Evolutionary conservation across 2,888 invertebrate genomes (phyloP).

Genomic region (Cosmia pyralina): DNA sequence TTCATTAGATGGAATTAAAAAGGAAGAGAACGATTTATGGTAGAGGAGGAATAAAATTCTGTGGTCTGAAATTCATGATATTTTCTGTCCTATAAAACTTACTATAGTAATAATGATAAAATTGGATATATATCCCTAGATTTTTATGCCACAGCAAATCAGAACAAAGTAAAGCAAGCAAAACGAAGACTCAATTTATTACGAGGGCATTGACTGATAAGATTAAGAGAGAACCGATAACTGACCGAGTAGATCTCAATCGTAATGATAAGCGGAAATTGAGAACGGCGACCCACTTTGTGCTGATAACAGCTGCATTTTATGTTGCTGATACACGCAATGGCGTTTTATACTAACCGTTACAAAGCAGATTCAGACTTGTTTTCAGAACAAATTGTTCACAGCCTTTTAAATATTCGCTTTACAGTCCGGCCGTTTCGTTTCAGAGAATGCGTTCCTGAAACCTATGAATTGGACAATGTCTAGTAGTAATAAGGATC

Average conservation of each 20-base stretch:
- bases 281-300: constrained; percentile 59
- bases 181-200: constrained; percentile 44
- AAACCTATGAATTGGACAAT: too few species aligned
- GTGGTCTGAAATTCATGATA: background rate
- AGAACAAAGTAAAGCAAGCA: constrained; percentile 17
- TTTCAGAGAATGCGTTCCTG: too few species aligned
- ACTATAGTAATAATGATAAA: background rate
- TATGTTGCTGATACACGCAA: constrained; percentile 57
- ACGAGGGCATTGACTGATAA: constrained; percentile 65
- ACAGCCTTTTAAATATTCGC: background rate
- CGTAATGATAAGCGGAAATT: constrained; percentile 61
- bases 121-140: too few species aligned
- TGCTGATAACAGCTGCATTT: constrained; percentile 59
- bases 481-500: too few species aligned
- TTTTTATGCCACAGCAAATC: background rate
- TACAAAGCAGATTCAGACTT: background rate
- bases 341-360: background rate
- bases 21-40: background rate
- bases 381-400: background rate
- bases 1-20: constrained; percentile 26
- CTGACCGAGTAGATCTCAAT: constrained; percentile 62
- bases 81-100: background rate
- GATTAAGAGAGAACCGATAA: constrained; percentile 43
- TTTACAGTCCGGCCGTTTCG: background rate
- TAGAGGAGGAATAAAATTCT: background rate